Evolutionary conservation across 2,888 invertebrate genomes (phyloP).

Genomic region (Cloeon dipterum): DNA sequence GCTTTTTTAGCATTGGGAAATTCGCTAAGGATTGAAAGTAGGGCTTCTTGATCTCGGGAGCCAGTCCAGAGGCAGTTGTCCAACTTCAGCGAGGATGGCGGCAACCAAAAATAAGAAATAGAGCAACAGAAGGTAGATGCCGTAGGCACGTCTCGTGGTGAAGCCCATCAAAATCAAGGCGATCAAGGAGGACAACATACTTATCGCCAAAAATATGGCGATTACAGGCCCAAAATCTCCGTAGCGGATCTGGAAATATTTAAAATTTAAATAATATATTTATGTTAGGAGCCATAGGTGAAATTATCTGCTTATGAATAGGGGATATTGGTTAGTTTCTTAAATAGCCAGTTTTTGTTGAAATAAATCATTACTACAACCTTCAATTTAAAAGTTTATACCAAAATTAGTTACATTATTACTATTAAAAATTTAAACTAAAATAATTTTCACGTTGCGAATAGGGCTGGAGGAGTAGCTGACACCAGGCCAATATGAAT

Average conservation of each 20-base stretch:
- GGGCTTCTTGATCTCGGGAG: neutral
- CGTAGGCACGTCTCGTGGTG: constrained; percentile 21
- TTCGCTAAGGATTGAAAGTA: no score
- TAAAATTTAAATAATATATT: no score
- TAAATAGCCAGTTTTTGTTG: no score
- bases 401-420: constrained; percentile 7
- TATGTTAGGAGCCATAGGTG: no score
- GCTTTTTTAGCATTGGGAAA: no score
- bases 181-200: constrained; percentile 19
- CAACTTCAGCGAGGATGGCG: constrained; percentile 24
- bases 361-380: no score
- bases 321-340: no score
- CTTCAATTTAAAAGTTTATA: no score
- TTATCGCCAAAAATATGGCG: constrained; percentile 20
- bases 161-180: constrained; percentile 23
- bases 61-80: constrained; percentile 17
- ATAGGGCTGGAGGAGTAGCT: no score
- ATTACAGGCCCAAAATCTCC: constrained; percentile 21
- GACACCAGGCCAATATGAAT: no score
- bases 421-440: neutral
- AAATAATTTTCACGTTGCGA: no score
- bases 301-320: no score
- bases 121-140: constrained; percentile 20
- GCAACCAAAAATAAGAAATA: constrained; percentile 24
- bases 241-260: constrained; percentile 16